phyloP scores from a whole-genome alignment of 2,797 vertebrate genomes.

The Hapalemur alaotrensis region DNA sequence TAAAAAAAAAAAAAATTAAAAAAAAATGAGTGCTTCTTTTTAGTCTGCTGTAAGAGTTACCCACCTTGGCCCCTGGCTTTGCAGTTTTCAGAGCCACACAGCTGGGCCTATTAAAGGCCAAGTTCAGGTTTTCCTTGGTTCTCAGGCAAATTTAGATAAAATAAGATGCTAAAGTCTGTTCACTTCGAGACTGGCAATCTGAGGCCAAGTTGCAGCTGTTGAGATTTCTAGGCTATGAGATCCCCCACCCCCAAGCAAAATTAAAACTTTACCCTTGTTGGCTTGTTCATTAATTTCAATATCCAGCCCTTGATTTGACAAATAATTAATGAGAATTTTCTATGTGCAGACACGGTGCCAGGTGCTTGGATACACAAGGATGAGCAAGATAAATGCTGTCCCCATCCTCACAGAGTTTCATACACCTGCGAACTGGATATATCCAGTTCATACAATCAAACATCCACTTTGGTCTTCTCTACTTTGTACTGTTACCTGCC shows the following conservation, averaged over 20 bases:
- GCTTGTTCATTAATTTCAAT: background rate
- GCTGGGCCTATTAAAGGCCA: background rate
- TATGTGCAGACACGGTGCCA: no score
- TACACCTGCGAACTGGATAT: background rate
- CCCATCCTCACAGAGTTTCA: background rate
- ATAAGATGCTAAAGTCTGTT: background rate
- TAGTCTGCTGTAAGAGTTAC: background rate
- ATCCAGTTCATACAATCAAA: background rate
- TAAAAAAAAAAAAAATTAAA: background rate
- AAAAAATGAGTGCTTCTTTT: background rate
- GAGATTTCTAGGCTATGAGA: background rate
- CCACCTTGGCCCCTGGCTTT: background rate
- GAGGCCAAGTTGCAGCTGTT: background rate
- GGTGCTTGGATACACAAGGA: background rate
- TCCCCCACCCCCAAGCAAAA: background rate
- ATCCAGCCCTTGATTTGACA: background rate
- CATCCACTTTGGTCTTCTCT: background rate
- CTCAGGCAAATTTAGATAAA: background rate
- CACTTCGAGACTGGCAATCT: background rate
- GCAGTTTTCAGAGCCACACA: rapidly evolving
- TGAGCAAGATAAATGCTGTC: background rate
- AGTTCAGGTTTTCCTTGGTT: background rate
- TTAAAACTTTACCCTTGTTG: background rate
- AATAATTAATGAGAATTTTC: background rate
- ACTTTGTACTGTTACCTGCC: background rate